Conservation (phyloP, 2,888 invertebrate species). For the Apantesis nais region DNA sequence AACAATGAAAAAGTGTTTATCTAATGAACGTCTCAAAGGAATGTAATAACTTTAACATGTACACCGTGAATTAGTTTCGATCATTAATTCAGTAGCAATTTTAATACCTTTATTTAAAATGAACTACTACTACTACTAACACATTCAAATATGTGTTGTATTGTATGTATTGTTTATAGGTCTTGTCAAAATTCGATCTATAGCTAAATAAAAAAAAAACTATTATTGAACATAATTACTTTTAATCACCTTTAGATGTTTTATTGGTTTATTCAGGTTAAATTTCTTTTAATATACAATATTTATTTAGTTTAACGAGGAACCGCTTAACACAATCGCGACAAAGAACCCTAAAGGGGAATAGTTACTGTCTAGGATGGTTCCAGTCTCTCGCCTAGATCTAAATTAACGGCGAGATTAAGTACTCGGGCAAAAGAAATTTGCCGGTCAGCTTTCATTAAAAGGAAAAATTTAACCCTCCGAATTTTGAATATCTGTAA, state of each 20-base stretch:
- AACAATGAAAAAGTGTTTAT: conserved; percentile 19
- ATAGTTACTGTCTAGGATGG: conserved; percentile 43
- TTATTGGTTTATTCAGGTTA: neutral
- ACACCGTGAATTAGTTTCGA: neutral
- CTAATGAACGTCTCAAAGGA: conserved; percentile 15
- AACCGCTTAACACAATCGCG: neutral
- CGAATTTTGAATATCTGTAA: conserved; percentile 39
- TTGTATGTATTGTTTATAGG: no score
- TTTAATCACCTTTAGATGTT: no score
- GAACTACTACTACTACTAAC: no score
- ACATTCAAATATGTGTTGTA: no score
- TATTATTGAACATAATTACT: no score
- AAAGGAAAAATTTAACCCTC: conserved; percentile 33
- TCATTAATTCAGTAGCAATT: neutral
- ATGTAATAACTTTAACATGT: neutral
- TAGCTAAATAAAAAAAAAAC: no score
- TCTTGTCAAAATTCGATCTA: no score
- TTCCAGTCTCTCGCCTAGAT: conserved; percentile 37
- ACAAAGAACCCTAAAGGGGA: conserved; percentile 34
- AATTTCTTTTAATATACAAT: neutral
- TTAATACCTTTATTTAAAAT: neutral
- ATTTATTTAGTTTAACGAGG: neutral
- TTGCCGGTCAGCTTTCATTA: conserved; percentile 37
- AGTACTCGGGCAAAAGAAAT: conserved; percentile 45
- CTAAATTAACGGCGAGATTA: conserved; percentile 57